A percentile compares a stretch with the other conserved stretches of the same genome.
Evolutionary conservation across 2,888 invertebrate genomes (phyloP).

Genomic region (Lasioglossum lativentre): DNA sequence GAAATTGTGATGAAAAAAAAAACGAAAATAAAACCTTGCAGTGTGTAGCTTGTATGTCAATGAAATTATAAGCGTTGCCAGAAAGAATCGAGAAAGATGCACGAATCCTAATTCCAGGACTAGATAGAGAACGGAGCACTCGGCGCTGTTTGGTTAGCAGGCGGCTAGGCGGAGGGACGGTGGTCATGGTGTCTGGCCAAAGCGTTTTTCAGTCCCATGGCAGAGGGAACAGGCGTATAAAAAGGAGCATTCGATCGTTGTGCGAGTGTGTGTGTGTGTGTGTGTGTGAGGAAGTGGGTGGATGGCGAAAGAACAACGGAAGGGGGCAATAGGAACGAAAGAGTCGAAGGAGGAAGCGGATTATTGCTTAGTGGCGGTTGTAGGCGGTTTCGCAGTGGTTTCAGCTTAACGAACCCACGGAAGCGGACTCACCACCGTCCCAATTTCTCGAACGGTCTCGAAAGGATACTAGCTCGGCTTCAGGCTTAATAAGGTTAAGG

Average conservation of each 20-base stretch:
- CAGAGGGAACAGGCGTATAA: not conserved
- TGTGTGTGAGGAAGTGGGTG: too few species aligned
- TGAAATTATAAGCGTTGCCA: too few species aligned
- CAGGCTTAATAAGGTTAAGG: conserved; percentile 77
- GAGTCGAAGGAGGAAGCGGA: conserved; percentile 53
- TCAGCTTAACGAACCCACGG: conserved; percentile 76
- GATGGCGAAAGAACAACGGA: not conserved
- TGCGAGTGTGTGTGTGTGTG: not conserved
- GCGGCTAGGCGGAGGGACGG: not conserved
- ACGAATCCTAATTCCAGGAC: not conserved
- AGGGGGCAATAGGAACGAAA: conserved; percentile 24
- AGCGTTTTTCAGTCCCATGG: conserved; percentile 27
- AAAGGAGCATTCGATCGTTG: not conserved
- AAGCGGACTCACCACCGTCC: conserved; percentile 74
- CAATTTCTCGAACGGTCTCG: conserved; percentile 78
- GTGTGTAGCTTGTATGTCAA: too few species aligned
- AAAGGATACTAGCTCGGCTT: conserved; percentile 73
- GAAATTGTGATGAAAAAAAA: too few species aligned
- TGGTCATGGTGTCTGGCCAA: conserved; percentile 14
- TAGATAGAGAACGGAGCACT: not conserved
- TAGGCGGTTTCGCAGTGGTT: conserved; percentile 73
- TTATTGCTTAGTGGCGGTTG: conserved; percentile 69
- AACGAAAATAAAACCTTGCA: too few species aligned
- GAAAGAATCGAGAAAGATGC: not conserved
- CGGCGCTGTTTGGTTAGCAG: conserved; percentile 41